Base-by-base conservation (phyloP, 2,113 vertebrate genomes). In the Oenanthe melanoleuca region DNA sequence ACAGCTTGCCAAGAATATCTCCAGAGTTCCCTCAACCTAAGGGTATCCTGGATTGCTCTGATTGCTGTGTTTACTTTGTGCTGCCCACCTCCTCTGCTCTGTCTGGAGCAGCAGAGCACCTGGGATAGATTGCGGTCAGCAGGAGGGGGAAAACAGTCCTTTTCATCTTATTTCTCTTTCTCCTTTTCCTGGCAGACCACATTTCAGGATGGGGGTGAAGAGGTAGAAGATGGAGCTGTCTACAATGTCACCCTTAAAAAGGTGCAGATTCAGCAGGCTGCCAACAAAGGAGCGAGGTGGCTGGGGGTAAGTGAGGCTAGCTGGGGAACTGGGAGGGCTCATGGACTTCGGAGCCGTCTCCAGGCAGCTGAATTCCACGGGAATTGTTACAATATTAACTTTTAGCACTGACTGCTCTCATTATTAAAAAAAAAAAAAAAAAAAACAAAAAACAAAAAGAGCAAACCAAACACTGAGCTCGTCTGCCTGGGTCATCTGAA, bases 201-300 rank as follows among this genome's bases (percentile, higher is more conserved):
- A 9, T 98, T 99, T 98, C 99, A 99, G 98, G 98, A 99, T 89
- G 98, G 98, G 98, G 99, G 99, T 94, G 99, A 99, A 98, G 99
- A 99, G 97, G 98, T 99, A 29, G 99, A 99, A 98, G 99, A 99
- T 92, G 99, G 99, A 91, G 99, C 99, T 86, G 96, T 99, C 96
- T 99, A 99, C 98, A 98, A 99, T 77, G 99, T 99, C 97, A 99
- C 98, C 80, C 98, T 99, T 81, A 99, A 99, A 95, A 98, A 98
- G 97, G 98, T 99, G 94, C 98, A 99, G 98, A 99, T 99, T 89
- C 98, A 99, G 91, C 99, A 99, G 96, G 99, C 99, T 24, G 99
- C 99, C 96, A 99, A 99, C 98, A 99, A 99, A 98, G 99, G 99
- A 96, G 99, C 97, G 3, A 95, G 98, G 88, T 98, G 98, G 98